Evolutionary conservation across 2,888 invertebrate species (phyloP), one percentile per base, ranked within the genome.

Genomic region (Brachycybe producta): DNA sequence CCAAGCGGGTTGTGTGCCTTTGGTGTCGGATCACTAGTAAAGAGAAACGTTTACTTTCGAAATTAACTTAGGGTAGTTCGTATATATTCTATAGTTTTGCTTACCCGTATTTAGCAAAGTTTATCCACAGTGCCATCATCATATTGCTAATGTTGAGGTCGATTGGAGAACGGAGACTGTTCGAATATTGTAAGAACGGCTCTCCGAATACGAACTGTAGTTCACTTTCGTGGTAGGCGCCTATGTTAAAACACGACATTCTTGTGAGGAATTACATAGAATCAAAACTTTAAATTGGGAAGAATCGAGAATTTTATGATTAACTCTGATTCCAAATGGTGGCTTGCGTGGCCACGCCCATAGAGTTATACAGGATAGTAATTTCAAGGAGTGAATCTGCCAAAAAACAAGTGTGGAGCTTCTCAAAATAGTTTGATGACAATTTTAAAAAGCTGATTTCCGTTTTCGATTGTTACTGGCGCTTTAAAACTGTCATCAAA

Each of bases 161-260:
- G 41, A 65, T 56, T 24, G 59, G 58, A 5, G 57, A 55, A 28
- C 63, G 56, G n/a, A 64, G 55, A 46, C 62, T 62, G 55, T 63
- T 66, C 30, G 55, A 59, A 51, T 61, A 60, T 51, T 70, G 69
- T 51, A 72, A 61, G 55, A 67, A 71, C 0, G 72, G 70, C 50
- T 68, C 66, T 1, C 73, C 73, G 58, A 73, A 70, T 40, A 72
- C 61, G 56, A 71, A 73, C 56, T 70, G 70, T 23, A 72, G 59
- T 50, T 73, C 73, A 52, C 67, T 69, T 36, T 71, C 71, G 59
- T 71, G 70, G 53, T 61, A 64, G 50, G 62, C 60, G 59, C 72
- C 72, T 68, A 65, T 55, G 55, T 51, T 44, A 44, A 51, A 28
- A n/a, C n/a, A n/a, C n/a, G n/a, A n/a, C n/a, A n/a, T n/a, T n/a